Base-by-base conservation (phyloP, 2,888 invertebrate genomes). In the Nemotelus nigrinus region DNA sequence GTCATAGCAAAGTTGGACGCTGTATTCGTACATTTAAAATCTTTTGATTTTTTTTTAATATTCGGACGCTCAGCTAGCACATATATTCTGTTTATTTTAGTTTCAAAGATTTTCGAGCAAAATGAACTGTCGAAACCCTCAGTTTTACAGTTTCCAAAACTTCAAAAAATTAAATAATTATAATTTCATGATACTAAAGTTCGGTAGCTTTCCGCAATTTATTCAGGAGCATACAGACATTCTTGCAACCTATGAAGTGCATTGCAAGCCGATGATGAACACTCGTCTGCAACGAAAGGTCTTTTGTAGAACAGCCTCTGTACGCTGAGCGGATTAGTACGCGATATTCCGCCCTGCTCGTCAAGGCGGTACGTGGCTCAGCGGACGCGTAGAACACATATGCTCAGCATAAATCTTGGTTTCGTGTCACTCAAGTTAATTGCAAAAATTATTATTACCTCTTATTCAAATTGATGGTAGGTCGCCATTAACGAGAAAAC, bases 401-500 rank as follows among this genome's bases (percentile, higher is more conserved):
- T 67, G 79, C 68, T 48, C 78, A 77, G 68, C 78, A 79, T 79
- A 79, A 79, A 79, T 79, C 79, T 79, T 79, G 65, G 78, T 79
- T 78, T 74, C 78, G 78, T 79, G 79, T 79, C 79, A 79, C 79
- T 79, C 79, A 79, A 79, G 79, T 79, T 79, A 79, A 79, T 79
- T 79, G 79, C 79, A 79, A 79, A 79, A 78, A 77, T 77, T 77
- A 77, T 79, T 79, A 79, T 79, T 78, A 78, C 78, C 77, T 79
- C 79, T 79, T 79, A 77, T 79, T 79, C 79, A 77, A 79, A 79
- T 79, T 79, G 75, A 79, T 78, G 77, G 77, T 71, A 75, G 77
- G 79, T 79, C 71, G 75, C 77, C 68, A 55, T 77, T 60, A 74
- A 65, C 64, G 58, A 75, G 74, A 63, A 63, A 74, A 76, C 65